Base-by-base conservation (phyloP, 2,797 vertebrate genomes). In the Poeciliopsis infans region DNA sequence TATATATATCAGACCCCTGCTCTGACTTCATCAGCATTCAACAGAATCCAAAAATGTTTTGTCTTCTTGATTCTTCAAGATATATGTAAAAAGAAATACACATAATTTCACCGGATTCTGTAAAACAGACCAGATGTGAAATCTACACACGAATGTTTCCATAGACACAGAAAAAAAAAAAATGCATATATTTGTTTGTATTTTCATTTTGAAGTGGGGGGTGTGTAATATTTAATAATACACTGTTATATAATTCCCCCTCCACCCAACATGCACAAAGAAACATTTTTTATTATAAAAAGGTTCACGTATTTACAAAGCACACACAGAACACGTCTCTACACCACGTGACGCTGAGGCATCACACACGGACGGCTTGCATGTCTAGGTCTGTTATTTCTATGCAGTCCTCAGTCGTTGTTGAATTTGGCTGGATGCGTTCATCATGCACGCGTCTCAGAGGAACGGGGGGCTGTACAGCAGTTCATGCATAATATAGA, bases 401-500 rank as follows among this genome's bases (percentile, higher is more conserved):
- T 51, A 71, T 4, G 15, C 11, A 23, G 41, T 61, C 71, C 55
- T 31, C 13, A 16, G 69, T 68, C 28, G 8, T 49, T 46, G 53
- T 59, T 47, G 33, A 72, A 41, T 51, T 55, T 46, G 49, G 75
- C 71, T 86, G 86, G 72, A 87, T 87, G 86, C 79, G 73, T 20
- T 79, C 83, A 55, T 79, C 82, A n/a, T 55, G 90, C 85, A 16
- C 85, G 68, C 72, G 47, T 18, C 47, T 51, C 49, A 51, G 20
- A 23, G 20, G 7, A 20, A 2, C 2, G 6, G 20, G 7, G 83
- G 75, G 83, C 83, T 76, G 78, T 80, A 83, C 81, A 88, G 82
- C 55, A 80, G 76, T 84, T 51, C 93, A 94, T 94, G 93, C 92
- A 94, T 93, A 92, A 85, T 88, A 87, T 87, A 86, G 68, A 82